phyloP scores from a whole-genome alignment of 2,797 vertebrate genomes.

The Poliocrania exsul region DNA sequence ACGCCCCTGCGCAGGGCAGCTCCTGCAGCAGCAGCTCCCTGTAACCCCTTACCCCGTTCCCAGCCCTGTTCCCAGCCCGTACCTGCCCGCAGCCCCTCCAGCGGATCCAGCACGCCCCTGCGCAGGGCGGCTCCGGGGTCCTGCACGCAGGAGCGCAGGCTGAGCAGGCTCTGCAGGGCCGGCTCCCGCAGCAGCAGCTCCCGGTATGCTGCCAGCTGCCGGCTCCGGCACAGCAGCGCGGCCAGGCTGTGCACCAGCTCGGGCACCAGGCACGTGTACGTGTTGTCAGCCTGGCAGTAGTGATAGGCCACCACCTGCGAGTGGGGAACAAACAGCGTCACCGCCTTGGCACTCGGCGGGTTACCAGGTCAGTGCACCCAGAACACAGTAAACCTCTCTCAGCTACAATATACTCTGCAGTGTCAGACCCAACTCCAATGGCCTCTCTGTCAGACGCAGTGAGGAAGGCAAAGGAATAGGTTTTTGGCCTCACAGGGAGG shows the following conservation, averaged over 20 bases:
- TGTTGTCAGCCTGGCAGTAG: constrained; percentile 98
- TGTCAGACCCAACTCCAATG: background rate
- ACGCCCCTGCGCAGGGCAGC: no score
- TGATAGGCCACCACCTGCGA: constrained; percentile 95
- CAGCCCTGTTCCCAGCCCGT: no score
- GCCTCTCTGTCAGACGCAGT: background rate
- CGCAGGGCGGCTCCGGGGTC: constrained; percentile 91
- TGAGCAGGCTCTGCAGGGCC: constrained; percentile 94
- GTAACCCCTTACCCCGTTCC: no score
- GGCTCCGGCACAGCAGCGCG: constrained; percentile 91
- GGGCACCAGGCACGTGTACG: constrained; percentile 96
- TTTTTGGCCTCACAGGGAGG: background rate
- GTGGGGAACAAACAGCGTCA: background rate
- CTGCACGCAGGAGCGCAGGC: constrained; percentile 94
- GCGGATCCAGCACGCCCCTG: constrained; percentile 87
- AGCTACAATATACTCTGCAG: background rate
- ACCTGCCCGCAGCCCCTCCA: no score
- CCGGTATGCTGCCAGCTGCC: constrained; percentile 87
- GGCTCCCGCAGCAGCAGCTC: constrained; percentile 92
- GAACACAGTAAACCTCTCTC: background rate
- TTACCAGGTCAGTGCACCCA: background rate
- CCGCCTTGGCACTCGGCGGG: background rate
- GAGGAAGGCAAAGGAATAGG: background rate
- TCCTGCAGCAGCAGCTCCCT: no score
- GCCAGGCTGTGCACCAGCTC: constrained; percentile 97